Evolutionary conservation across 2,113 vertebrate species (phyloP).

Genomic region (Chionodraco myersi): DNA sequence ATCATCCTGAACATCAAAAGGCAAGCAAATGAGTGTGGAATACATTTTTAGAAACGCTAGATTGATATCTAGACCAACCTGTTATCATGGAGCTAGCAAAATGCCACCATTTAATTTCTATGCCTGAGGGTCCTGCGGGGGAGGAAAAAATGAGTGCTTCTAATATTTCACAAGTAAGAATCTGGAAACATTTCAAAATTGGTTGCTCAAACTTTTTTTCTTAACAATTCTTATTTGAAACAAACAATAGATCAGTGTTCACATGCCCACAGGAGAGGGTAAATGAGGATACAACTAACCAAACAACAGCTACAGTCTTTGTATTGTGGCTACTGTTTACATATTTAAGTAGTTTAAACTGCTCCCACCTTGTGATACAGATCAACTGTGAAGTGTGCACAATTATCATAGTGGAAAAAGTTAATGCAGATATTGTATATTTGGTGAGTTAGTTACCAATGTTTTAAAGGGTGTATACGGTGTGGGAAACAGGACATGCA

Average conservation of each 20-base stretch:
- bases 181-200: constrained; percentile 53
- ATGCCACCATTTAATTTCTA: constrained; percentile 69
- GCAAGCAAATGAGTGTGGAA: constrained; percentile 31
- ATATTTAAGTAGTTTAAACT: constrained; percentile 31
- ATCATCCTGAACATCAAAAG: constrained; percentile 64
- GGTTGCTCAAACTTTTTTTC: constrained; percentile 45
- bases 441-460: constrained; percentile 6
- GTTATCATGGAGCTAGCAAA: constrained; percentile 56
- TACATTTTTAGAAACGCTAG: constrained; percentile 54
- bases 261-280: constrained; percentile 48
- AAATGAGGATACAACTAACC: constrained; percentile 57
- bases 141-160: constrained; percentile 26
- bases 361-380: constrained; percentile 6
- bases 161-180: constrained; percentile 42
- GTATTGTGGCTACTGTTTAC: constrained; percentile 55
- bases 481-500: constrained; percentile 18
- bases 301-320: constrained; percentile 27
- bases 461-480: constrained; percentile 29
- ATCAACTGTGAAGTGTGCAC: constrained; percentile 25
- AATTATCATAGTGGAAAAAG: constrained; percentile 26
- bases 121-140: constrained; percentile 49
- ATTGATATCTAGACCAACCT: constrained; percentile 58
- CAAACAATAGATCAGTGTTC: constrained; percentile 60
- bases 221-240: constrained; percentile 47
- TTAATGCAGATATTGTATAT: constrained; percentile 7